A percentile compares a stretch with the other conserved stretches of the same genome.
These are phyloP conservation scores for Diaphora mendica DNA, from an alignment of 2,888 invertebrate species.

Conservation along the genomic window DNA sequence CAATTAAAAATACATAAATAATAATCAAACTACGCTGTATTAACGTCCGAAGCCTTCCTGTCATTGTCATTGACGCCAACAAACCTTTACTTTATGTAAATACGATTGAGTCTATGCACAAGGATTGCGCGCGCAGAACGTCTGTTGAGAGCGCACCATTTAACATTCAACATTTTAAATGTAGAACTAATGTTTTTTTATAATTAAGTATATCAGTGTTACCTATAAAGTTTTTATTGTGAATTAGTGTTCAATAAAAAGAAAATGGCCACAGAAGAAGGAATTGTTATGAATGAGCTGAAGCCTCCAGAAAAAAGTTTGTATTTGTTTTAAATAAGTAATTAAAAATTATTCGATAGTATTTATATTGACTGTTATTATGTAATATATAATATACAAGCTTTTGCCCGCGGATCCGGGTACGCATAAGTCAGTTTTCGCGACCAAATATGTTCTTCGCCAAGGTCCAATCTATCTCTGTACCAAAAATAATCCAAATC, in stretches of 20 bases:
- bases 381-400: background rate
- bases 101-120: background rate
- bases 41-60: slow-evolving; percentile 63
- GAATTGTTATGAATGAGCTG: background rate
- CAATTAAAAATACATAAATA: background rate
- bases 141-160: background rate
- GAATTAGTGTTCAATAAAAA: background rate
- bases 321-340: background rate
- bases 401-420: no score
- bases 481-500: no score
- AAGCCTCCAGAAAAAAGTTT: slow-evolving; percentile 6
- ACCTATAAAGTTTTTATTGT: background rate
- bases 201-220: background rate
- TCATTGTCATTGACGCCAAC: background rate
- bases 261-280: slow-evolving; percentile 11
- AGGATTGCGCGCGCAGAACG: slow-evolving; percentile 6
- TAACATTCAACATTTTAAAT: background rate
- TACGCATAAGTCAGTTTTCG: background rate
- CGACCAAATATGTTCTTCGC: no score
- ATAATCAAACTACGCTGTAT: background rate
- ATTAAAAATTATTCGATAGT: background rate
- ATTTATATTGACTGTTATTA: background rate
- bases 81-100: background rate
- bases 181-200: background rate
- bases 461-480: no score